These are phyloP conservation scores for Eonycteris spelaea DNA, from an alignment of 2,113 vertebrate genomes.

Conservation along the genomic window DNA sequence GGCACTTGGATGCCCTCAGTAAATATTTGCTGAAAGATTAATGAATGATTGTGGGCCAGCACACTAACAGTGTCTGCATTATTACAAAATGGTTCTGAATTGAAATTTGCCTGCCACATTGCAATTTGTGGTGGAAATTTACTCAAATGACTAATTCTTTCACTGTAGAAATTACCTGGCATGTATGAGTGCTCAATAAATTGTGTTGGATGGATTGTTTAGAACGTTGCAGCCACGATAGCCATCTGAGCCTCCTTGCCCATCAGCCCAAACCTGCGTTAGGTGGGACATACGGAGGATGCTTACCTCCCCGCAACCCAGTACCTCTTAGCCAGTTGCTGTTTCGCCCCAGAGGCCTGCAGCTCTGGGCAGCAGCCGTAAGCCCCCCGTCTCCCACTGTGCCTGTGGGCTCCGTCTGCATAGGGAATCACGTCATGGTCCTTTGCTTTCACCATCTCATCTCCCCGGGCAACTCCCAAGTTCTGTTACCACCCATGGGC, in stretches of 20 bases:
- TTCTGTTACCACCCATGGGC: neutral
- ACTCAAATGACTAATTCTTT: neutral
- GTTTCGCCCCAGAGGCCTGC: neutral
- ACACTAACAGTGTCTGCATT: conserved; percentile 10
- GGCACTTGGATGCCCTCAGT: conserved; percentile 17
- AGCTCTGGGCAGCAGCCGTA: neutral
- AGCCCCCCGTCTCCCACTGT: neutral
- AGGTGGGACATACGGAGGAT: neutral
- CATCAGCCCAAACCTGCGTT: neutral
- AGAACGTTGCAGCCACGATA: neutral
- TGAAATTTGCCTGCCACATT: neutral
- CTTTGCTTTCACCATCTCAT: neutral
- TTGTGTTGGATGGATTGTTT: neutral
- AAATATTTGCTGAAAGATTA: conserved; percentile 40
- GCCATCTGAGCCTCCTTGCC: neutral
- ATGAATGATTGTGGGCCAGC: neutral
- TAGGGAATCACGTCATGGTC: neutral
- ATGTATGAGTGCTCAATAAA: neutral
- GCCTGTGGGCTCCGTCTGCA: neutral
- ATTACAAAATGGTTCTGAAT: neutral
- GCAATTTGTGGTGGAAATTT: neutral
- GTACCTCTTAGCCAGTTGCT: neutral
- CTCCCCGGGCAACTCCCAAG: neutral
- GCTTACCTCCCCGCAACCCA: neutral
- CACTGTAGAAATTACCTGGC: neutral